Evolutionary conservation across 1,140 invertebrate genomes (phyloP), one percentile per base, ranked within the genome.

Genomic region (Leptinotarsa undecemlineata): DNA sequence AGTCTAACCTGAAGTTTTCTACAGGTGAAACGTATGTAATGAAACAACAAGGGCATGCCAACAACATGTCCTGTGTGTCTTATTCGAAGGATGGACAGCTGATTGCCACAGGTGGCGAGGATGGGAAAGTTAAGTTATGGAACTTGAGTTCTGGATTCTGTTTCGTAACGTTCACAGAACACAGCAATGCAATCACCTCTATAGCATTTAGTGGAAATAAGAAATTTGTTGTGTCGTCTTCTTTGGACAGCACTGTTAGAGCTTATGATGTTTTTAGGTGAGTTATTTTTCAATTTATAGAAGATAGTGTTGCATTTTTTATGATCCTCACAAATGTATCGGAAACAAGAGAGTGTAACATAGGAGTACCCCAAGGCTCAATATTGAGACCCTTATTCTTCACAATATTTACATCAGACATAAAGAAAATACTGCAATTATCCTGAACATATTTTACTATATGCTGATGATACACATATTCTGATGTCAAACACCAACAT

Each of bases 51-150:
- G 96, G 96, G 0, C 98, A 99, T 82, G 92, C 92, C 66, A 92
- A 94, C 81, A 93, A 94, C 81, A 97, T 98, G 91, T 92, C 90
- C 14, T 94, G 92, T 82, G 86, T 98, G 8, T 88, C 91, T 0
- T 99, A 98, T 85, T 98, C 96, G 0, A 91, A 93, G 0, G 96
- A 99, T 87, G 97, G 96, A 0, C 91, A 94, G 77, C 92, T 93
- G 78, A 90, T 99, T 63, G 95, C 92, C 0, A 98, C 96, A 0
- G 98, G 98, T 11, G 96, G 96, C 0, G 93, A 96, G 80, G 97
- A 99, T 86, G 96, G 95, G 1, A 99, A 98, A 88, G 92, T 99
- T 0, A 99, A 99, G 87, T 85, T 99, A 13, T 99, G 98, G 98
- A 98, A 97, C 82, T 92, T 93, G 0, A 87, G 88, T 48, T 93